Base-by-base conservation (phyloP, 2,888 invertebrate genomes). In the Melieria picta region DNA sequence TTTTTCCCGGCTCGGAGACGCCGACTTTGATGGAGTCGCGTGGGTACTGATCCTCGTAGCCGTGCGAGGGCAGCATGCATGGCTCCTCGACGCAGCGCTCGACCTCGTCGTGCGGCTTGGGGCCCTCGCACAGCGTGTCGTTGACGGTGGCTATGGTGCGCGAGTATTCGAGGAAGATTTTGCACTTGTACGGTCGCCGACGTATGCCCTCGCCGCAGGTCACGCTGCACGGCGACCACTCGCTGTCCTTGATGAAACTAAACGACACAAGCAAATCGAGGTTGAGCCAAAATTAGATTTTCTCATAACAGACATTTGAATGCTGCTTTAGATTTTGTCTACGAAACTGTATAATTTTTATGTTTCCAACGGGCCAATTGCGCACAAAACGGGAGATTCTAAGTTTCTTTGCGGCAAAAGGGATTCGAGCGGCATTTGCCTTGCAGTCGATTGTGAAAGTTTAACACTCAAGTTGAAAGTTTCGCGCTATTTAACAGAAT, bases 131-230 rank as follows among this genome's bases (percentile, higher is more conserved):
- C 82, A 96, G 93, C 67, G 91, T 91, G 82, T 97, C 96, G 0
- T 96, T 95, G 9, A 97, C 88, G 78, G 93, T 94, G 5, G 95
- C 95, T 67, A 95, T 93, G 0, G 96, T 96, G 77, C 93, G 90
- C 71, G 96, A 95, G 86, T 96, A 97, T 86, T 96, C 96, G 74
- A 98, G 88, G 87, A 94, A 97, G 80, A 98, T 97, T 89, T 95
- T 96, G 88, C 99, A 99, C 79, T 94, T 92, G n/a, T 97, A 97
- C 79, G 93, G 91, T 48, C 97, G 91, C 76, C 91, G 92, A n/a
- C 93, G 89, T 78, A 93, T 89, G 0, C 98, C 98, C 84, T 94
- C 94, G 1, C 98, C 98, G 84, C 98, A 98, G 0, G 94, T 93
- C 0, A 93, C 94, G 80, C 95, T 96, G 88, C 98, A 99, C 0